Evolutionary conservation across 2,888 invertebrate species (phyloP).

Genomic region (Drosophila cracens): DNA sequence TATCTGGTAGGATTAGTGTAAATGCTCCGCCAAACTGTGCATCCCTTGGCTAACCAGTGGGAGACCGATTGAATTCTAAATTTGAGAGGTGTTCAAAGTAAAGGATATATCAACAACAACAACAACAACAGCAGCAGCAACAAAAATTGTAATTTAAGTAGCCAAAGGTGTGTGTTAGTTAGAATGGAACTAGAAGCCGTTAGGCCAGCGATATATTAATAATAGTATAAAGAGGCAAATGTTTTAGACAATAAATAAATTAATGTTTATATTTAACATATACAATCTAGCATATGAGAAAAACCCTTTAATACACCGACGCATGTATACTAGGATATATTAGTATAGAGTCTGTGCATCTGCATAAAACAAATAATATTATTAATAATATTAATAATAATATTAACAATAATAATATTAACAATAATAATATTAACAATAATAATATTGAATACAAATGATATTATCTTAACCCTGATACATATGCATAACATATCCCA

Average conservation of each 20-base stretch:
- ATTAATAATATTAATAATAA: background rate
- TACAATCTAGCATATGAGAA: conserved; percentile 23
- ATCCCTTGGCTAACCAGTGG: conserved; percentile 7
- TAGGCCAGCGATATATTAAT: conserved; percentile 25
- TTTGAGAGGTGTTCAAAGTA: conserved; percentile 47
- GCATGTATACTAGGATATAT: conserved; percentile 4
- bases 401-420: background rate
- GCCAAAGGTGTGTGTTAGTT: conserved; percentile 78
- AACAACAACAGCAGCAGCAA: background rate
- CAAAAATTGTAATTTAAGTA: conserved; percentile 59
- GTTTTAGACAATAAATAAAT: conserved; percentile 80
- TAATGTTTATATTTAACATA: conserved; percentile 56
- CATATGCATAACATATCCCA: conserved; percentile 44
- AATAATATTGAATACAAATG: conserved; percentile 3
- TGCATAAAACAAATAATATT: conserved; percentile 7
- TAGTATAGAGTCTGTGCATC: conserved; percentile 11
- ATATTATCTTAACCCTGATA: background rate
- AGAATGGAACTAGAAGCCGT: conserved; percentile 55
- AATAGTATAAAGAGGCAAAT: conserved; percentile 57
- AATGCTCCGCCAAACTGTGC: conserved; percentile 66
- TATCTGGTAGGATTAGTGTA: conserved; percentile 13
- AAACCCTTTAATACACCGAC: conserved; percentile 10
- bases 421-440: background rate
- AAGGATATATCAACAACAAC: background rate
- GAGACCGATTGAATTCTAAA: conserved; percentile 65